A percentile compares a stretch with the other conserved stretches of the same genome.
Evolutionary conservation across 2,797 vertebrate species (phyloP).

Genomic region (Myotis daubentonii): DNA sequence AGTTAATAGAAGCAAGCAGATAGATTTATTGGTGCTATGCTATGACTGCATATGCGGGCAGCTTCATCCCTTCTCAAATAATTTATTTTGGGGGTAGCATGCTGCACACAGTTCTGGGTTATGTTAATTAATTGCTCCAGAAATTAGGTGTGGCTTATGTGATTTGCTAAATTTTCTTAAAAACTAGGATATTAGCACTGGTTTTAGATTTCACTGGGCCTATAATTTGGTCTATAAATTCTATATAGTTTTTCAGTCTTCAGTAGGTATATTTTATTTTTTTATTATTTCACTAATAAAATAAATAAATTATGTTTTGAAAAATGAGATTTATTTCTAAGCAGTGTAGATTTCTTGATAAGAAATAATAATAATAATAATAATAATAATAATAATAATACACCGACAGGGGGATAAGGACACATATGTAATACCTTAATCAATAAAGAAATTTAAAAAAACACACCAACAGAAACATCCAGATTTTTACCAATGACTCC

Average conservation of each 20-base stretch:
- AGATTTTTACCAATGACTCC: not conserved
- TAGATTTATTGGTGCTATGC: not conserved
- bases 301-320: not conserved
- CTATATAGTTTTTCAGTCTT: not conserved
- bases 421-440: too few species aligned
- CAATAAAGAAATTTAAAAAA: not conserved
- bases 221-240: not conserved
- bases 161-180: not conserved
- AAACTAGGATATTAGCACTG: not conserved
- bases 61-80: not conserved
- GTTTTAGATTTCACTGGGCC: not conserved
- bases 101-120: not conserved
- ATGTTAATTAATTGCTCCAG: too few species aligned
- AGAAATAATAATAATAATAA: not conserved
- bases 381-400: too few species aligned
- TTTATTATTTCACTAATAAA: not conserved
- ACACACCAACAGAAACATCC: not conserved
- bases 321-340: slow-evolving; percentile 4
- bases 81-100: not conserved
- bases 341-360: not conserved
- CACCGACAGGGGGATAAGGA: too few species aligned
- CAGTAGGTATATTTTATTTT: not conserved
- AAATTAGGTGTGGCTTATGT: not conserved
- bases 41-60: fast-evolving
- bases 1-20: not conserved